Evolutionary conservation across 2,888 invertebrate genomes (phyloP), one percentile per base, ranked within the genome.

Genomic region (Gnatocerus cornutus): DNA sequence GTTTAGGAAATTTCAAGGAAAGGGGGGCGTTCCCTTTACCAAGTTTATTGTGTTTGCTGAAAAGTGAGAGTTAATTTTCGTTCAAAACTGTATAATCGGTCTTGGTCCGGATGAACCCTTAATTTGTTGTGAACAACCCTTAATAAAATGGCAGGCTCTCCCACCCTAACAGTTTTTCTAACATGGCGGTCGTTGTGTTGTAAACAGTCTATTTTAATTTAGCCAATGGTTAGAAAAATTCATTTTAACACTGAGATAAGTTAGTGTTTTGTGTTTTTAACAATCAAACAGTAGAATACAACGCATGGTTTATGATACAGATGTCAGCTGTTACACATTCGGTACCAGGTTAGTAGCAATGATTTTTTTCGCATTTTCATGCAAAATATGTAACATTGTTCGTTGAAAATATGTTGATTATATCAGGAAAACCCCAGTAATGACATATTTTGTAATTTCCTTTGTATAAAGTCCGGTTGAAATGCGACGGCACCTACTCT

Each of bases 321-420:
- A 87, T 87, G 87, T 87, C 87, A 85, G 85, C 87, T 82, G 84
- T 86, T 85, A 86, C 87, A 82, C 86, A 87, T 84, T 83, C 86
- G 76, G 83, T 87, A 77, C 82, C 86, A 86, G 86, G 86, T 86
- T 85, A 86, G 86, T 83, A 74, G 14, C 46, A 64, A 1, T 9
- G 33, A 9, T 5, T 13, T 46, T 7, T 46, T 16, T 46, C 14
- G 13, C 14, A 46, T 46, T 14, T 46, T 9, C 13, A 13, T 14
- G 9, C 6, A 9, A 16, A 46, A 4, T 46, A 8, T 9, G 9
- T 33, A 7, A n/a, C 3, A 33, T n/a, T 7, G 9, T n/a, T 33
- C 6, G 2, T 33, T 1, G 7, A 27, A 10, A 48, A 48, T 2
- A 10, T 27, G 9, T 8, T 16, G 3, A 7, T 7, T 33, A 33